Evolutionary conservation across 2,888 invertebrate species (phyloP), one percentile per base, ranked within the genome.

Genomic region (Cremastobaeus sp.): DNA sequence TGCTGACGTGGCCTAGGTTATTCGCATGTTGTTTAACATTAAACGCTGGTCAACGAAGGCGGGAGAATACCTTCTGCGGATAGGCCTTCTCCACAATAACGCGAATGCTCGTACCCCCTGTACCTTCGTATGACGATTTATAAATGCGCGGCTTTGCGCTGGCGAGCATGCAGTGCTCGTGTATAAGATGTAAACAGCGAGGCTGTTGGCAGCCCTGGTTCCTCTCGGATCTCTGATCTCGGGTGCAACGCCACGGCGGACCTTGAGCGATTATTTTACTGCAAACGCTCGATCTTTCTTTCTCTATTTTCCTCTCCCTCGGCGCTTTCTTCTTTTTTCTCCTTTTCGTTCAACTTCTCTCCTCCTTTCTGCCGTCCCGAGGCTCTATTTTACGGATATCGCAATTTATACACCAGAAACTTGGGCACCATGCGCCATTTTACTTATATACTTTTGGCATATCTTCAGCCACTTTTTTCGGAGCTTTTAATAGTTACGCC

Each of bases 261-360:
- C 86, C 87, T 87, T 87, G 86, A 86, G 82, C 87, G 86, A 86
- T 87, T 86, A 86, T 87, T 86, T 87, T 86, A 86, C 86, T 82
- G 84, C 81, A 81, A 83, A 84, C 76, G 76, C 76, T 75, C 62
- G 48, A 34, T 78, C 75, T 66, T 37, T 55, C 72, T 76, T 59
- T 60, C 60, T 52, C 62, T 35, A 28, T 50, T 43, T 73, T 39
- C 54, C 64, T 50, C 71, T 57, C 64, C 39, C 65, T 60, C 50
- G 45, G 37, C 52, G 48, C 4, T 41, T 48, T 57, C 72, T 68
- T 70, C 52, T 69, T 57, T 74, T 64, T 52, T 66, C 57, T 59
- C 52, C 47, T 54, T 73, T 52, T 60, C 45, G 59, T 39, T 43
- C 52, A 37, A 41, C 45, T 62, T 20, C 62, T 48, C 66, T 52